These are phyloP conservation scores for Brachycybe producta DNA, from an alignment of 2,888 invertebrate species.

Conservation along the genomic window DNA sequence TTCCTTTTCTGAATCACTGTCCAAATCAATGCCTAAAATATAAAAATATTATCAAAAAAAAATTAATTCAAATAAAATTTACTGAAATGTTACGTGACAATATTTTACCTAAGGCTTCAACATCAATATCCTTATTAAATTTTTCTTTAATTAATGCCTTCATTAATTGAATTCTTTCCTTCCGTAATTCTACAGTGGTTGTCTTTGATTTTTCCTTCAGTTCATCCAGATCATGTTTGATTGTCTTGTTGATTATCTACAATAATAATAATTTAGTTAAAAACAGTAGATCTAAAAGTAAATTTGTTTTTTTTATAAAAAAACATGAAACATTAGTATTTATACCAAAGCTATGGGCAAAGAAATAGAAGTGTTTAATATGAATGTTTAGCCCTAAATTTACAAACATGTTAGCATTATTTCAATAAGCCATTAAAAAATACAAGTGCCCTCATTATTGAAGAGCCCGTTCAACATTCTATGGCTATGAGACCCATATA, in stretches of 20 bases:
- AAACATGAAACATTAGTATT: too few relatives aligned
- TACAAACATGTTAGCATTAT: too few relatives aligned
- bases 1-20: constrained; percentile 15
- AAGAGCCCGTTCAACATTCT: neutral
- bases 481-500: neutral
- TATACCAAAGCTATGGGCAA: too few relatives aligned
- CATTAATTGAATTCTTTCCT: constrained; percentile 39
- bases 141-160: constrained; percentile 21
- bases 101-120: neutral
- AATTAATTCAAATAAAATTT: neutral
- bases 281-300: neutral
- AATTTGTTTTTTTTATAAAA: too few relatives aligned
- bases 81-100: neutral
- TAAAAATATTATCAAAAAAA: neutral
- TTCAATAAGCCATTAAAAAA: too few relatives aligned
- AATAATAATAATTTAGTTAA: neutral
- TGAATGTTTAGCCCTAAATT: too few relatives aligned
- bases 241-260: constrained; percentile 40
- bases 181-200: constrained; percentile 35
- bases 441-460: neutral
- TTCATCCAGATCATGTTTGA: constrained; percentile 36
- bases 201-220: constrained; percentile 34
- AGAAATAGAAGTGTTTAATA: too few relatives aligned
- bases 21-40: constrained; percentile 22
- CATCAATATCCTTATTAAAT: constrained; percentile 26